Evolutionary conservation across 2,113 vertebrate species (phyloP).

Genomic region (Ranitomeya imitator): DNA sequence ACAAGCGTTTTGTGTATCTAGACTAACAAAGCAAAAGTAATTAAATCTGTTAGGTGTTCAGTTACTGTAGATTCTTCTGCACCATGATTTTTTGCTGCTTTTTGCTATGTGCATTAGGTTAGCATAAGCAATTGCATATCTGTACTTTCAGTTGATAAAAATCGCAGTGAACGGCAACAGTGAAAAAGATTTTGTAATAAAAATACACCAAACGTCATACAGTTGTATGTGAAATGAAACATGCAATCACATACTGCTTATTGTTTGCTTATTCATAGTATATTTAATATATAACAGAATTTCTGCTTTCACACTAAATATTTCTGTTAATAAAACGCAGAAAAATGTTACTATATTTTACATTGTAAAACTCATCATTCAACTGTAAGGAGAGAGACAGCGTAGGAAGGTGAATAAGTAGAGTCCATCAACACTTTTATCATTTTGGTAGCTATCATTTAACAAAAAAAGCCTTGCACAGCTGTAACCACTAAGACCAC

Average conservation of each 20-base stretch:
- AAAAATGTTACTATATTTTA: neutral
- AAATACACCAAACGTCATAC: neutral
- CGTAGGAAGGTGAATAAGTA: constrained; percentile 31
- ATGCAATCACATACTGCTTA: too few species aligned
- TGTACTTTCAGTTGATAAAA: too few species aligned
- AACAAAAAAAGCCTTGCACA: constrained; percentile 43
- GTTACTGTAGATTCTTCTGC: too few species aligned
- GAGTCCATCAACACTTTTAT: constrained; percentile 53
- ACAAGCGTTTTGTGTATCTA: too few species aligned
- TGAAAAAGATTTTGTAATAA: neutral
- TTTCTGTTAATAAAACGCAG: neutral
- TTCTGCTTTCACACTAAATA: neutral
- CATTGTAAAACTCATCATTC: neutral
- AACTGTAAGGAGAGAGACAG: constrained; percentile 12
- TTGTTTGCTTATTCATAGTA: neutral
- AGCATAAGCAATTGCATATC: too few species aligned
- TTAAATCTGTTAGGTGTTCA: too few species aligned
- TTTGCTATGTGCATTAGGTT: too few species aligned
- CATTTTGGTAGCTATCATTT: constrained; percentile 49
- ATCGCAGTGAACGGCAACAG: too few species aligned
- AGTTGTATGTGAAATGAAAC: neutral
- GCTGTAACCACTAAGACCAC: constrained; percentile 45
- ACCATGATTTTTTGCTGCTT: too few species aligned
- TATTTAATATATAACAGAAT: neutral
- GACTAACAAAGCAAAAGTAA: too few species aligned